phyloP scores from a whole-genome alignment of 2,113 vertebrate species.

The Corythornis madagascariensis region DNA sequence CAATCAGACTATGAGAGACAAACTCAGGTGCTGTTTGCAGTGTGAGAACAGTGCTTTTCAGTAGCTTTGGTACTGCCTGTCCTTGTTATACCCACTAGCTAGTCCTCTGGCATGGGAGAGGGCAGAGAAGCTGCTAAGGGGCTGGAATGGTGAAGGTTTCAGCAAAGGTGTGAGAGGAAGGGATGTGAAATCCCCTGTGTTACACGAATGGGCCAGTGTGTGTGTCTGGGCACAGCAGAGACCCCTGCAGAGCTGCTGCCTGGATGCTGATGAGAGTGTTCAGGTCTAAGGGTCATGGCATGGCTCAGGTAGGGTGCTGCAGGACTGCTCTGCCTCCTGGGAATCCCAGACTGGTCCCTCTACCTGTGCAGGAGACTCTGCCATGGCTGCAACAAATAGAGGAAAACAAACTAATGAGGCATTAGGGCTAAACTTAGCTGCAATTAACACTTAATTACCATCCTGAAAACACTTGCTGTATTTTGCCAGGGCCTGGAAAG shows the following conservation, averaged over 20 bases:
- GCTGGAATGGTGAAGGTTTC: not conserved
- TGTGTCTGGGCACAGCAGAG: not conserved
- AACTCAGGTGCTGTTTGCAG: not conserved
- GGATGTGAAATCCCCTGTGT: not conserved
- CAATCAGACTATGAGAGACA: not conserved
- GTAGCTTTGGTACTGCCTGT: not conserved
- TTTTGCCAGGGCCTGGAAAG: constrained; percentile 43
- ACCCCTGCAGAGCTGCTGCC: not conserved
- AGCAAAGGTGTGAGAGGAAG: not conserved
- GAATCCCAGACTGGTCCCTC: constrained; percentile 25
- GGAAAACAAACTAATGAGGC: constrained; percentile 70
- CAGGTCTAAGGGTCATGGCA: not conserved
- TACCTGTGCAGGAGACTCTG: not conserved
- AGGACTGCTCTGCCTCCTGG: not conserved
- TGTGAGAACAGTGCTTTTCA: not conserved
- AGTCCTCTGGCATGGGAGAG: not conserved
- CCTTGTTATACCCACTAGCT: not conserved
- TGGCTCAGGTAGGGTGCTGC: not conserved
- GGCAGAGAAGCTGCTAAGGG: not conserved
- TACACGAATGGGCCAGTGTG: not conserved
- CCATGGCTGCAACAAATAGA: constrained; percentile 41
- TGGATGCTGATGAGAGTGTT: not conserved
- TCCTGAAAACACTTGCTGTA: constrained; percentile 61
- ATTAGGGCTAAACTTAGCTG: constrained; percentile 71
- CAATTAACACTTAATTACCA: constrained; percentile 68